phyloP scores from a whole-genome alignment of 2,797 vertebrate genomes.

The Enteromius trimaculatus region DNA sequence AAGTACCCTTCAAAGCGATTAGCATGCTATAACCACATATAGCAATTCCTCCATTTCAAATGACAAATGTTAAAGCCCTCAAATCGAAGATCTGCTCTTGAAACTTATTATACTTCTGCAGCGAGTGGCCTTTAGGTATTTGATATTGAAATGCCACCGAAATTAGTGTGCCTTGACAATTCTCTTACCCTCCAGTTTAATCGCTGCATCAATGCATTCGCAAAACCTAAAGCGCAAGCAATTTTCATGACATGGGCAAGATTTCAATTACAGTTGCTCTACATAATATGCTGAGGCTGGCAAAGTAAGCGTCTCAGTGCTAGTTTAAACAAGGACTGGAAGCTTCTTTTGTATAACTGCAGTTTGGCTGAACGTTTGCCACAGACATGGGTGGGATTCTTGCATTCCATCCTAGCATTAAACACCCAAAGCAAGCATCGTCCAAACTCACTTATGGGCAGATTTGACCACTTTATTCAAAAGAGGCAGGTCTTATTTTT shows the following conservation, averaged over 20 bases:
- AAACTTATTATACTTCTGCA: constrained; percentile 41
- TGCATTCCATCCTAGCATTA: constrained; percentile 51
- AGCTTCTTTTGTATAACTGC: constrained; percentile 40
- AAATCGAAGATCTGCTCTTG: constrained; percentile 42
- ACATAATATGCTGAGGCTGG: constrained; percentile 34
- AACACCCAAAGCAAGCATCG: constrained; percentile 56
- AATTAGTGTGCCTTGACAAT: constrained; percentile 46
- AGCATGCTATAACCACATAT: constrained; percentile 32
- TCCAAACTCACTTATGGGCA: constrained; percentile 59
- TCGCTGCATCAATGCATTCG: constrained; percentile 26
- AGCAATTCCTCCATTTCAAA: constrained; percentile 25
- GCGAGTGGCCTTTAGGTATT: constrained; percentile 34
- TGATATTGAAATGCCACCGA: constrained; percentile 54
- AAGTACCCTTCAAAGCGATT: constrained; percentile 48
- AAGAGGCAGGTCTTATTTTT: constrained; percentile 25
- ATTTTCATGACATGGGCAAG: constrained; percentile 42
- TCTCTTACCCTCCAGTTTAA: constrained; percentile 37
- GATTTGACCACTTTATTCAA: not conserved
- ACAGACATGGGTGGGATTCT: constrained; percentile 33
- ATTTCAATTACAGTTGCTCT: constrained; percentile 52
- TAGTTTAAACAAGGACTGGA: constrained; percentile 38
- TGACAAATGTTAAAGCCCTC: constrained; percentile 37
- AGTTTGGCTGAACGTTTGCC: constrained; percentile 42
- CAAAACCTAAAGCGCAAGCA: constrained; percentile 36
- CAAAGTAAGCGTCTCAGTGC: constrained; percentile 28